Evolutionary conservation across 64 coral and sea anemone species (phyloP), one percentile per base, ranked within the genome.

Genomic region (Pocillopora verrucosa): DNA sequence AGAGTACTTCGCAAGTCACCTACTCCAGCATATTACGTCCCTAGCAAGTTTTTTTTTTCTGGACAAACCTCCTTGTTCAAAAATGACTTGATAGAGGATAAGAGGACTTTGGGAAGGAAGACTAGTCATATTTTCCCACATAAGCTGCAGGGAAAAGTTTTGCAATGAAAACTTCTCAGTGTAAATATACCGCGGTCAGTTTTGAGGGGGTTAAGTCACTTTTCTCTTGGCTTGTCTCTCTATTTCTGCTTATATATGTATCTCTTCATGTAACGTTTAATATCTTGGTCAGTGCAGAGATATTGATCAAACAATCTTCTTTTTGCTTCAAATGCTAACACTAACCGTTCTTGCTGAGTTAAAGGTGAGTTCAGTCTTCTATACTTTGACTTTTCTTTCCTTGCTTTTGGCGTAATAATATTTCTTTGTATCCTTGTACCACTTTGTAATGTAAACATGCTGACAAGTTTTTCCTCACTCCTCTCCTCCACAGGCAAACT

Each of bases 401-500:
- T 70, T 10, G 11, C 61, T 63, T 15, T 63, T 11, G 67, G 20
- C 11, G 20, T 70, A 20, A 25, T 10, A 20, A n/a, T 11, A 11
- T 51, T 51, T 51, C 41, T 51, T 0, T 51, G 41, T 7, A 4
- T 51, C 41, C 1, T 51, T 51, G 19, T 70, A 24, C 61, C 16
- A 15, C 11, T 63, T 63, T 63, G 61, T 63, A 63, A 63, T 63
- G 61, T 24, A 70, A 26, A 24, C 17, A 85, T 72, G 58, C 64
- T 85, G 63, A 85, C 61, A 20, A 35, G 67, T 70, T 65, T 14
- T 15, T 72, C 82, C 64, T 20, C 65, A 72, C 82, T 2, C 20
- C 64, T 72, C 61, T 84, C 58, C 36, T 77, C 36, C 57, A 76
- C 80, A 91, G 89, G 89, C 30, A 84, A 85, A 60, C 89, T 91